These are phyloP conservation scores for Drosophila atripex DNA, from an alignment of 2,888 invertebrate species.

Conservation along the genomic window DNA sequence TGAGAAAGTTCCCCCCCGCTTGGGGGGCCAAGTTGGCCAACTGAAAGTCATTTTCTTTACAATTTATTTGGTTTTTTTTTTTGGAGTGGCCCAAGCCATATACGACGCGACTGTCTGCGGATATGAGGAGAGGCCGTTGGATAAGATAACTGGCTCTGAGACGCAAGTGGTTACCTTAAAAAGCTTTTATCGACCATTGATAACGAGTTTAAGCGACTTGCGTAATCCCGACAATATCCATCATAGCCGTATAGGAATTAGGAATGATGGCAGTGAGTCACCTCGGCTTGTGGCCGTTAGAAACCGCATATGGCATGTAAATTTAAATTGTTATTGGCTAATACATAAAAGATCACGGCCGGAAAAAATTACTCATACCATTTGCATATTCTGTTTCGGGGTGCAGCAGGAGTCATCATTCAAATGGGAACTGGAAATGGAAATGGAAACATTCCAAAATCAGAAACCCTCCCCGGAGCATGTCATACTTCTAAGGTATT, in stretches of 20 bases:
- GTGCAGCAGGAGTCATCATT: slow-evolving; percentile 14
- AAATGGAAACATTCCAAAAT: slow-evolving; percentile 1
- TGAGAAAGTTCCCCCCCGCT: slow-evolving; percentile 43
- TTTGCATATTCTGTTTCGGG: slow-evolving; percentile 41
- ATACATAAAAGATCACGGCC: slow-evolving; percentile 23
- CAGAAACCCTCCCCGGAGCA: not conserved
- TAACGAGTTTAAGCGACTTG: slow-evolving; percentile 47
- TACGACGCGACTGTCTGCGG: slow-evolving; percentile 53
- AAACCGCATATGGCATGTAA: slow-evolving; percentile 53
- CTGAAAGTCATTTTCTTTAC: not conserved
- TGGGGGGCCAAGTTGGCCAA: too few relatives aligned
- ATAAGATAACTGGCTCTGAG: slow-evolving; percentile 58
- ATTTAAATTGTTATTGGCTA: slow-evolving; percentile 41
- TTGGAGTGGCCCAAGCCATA: slow-evolving; percentile 43
- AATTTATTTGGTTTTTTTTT: slow-evolving; percentile 2
- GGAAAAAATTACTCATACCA: slow-evolving; percentile 27
- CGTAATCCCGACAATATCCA: slow-evolving; percentile 43
- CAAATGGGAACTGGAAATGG: not conserved
- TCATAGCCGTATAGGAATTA: slow-evolving; percentile 21
- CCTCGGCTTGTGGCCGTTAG: slow-evolving; percentile 51
- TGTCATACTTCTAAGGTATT: slow-evolving; percentile 12
- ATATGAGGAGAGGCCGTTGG: slow-evolving; percentile 39
- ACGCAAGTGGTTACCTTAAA: slow-evolving; percentile 44
- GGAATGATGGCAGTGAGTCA: slow-evolving; percentile 34
- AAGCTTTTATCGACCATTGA: slow-evolving; percentile 63